Evolutionary conservation across 2,797 vertebrate genomes (phyloP).

Genomic region (Botia almorhae): DNA sequence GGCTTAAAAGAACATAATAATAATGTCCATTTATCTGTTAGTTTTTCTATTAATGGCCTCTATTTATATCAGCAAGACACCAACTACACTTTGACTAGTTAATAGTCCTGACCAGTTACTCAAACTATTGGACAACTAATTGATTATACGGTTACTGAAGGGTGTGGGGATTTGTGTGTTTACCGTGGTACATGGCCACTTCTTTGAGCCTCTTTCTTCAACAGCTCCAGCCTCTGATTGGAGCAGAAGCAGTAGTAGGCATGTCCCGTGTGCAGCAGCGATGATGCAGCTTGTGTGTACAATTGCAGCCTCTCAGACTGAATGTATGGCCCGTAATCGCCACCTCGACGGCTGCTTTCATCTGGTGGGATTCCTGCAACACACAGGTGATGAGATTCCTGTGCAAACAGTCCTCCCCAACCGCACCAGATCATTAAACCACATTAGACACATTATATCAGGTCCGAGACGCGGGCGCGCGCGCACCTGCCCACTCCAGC

Average conservation of each 20-base stretch:
- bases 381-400: background rate
- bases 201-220: slow-evolving; percentile 88
- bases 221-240: slow-evolving; percentile 84
- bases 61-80: no score
- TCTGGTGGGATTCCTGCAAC: slow-evolving; percentile 86
- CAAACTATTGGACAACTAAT: no score
- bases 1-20: no score
- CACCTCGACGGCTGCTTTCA: slow-evolving; percentile 86
- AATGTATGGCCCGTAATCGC: slow-evolving; percentile 83
- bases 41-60: no score
- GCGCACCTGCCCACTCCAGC: slow-evolving; percentile 91
- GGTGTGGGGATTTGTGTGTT: background rate
- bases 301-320: slow-evolving; percentile 86
- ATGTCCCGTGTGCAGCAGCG: slow-evolving; percentile 77
- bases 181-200: slow-evolving; percentile 86
- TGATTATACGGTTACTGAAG: background rate
- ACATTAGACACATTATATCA: no score
- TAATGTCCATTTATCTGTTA: no score
- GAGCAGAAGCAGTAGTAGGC: slow-evolving; percentile 94
- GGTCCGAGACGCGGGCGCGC: background rate
- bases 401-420: no score
- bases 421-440: no score
- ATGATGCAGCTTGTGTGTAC: slow-evolving; percentile 73
- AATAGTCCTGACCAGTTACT: no score
- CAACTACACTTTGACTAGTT: no score